Conservation (phyloP, 1,140 invertebrate genomes). For the Aphis gossypii region DNA sequence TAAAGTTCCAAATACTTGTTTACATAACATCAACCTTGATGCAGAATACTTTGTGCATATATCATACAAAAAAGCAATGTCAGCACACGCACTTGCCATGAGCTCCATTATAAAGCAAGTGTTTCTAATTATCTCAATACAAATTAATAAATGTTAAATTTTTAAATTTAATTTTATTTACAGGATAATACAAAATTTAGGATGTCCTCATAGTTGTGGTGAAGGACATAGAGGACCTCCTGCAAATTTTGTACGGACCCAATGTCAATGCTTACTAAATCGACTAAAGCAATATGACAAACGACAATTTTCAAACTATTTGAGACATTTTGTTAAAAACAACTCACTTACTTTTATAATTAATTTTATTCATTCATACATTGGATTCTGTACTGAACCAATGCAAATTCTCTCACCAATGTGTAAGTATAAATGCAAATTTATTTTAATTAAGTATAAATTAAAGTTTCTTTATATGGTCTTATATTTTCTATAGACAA, state of each 20-base stretch:
- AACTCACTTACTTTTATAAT: constrained; percentile 83
- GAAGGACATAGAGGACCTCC: constrained; percentile 86
- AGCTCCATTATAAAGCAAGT: constrained; percentile 65
- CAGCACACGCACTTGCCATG: constrained; percentile 67
- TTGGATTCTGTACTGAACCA: constrained; percentile 94
- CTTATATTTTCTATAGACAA: constrained; percentile 74
- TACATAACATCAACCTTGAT: neutral
- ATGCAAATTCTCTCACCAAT: constrained; percentile 78
- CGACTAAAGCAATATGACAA: constrained; percentile 75
- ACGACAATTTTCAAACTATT: constrained; percentile 78
- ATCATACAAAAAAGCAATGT: constrained; percentile 56
- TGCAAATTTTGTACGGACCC: constrained; percentile 87
- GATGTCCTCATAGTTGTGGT: constrained; percentile 89
- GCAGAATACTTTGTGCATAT: constrained; percentile 31
- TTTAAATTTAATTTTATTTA: constrained; percentile 59
- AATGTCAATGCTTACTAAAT: constrained; percentile 83
- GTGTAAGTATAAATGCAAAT: constrained; percentile 22
- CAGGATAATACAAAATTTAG: constrained; percentile 87
- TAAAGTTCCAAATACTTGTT: neutral
- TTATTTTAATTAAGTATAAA: neutral
- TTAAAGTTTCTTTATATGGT: neutral
- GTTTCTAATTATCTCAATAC: neutral
- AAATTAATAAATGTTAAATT: neutral
- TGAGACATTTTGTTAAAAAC: constrained; percentile 79
- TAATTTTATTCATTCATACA: constrained; percentile 93